Percentiles rank a stretch among this genome's conserved stretches.
phyloP scores from a whole-genome alignment of 2,113 vertebrate species.

The Heterotilapia buettikoferi region DNA sequence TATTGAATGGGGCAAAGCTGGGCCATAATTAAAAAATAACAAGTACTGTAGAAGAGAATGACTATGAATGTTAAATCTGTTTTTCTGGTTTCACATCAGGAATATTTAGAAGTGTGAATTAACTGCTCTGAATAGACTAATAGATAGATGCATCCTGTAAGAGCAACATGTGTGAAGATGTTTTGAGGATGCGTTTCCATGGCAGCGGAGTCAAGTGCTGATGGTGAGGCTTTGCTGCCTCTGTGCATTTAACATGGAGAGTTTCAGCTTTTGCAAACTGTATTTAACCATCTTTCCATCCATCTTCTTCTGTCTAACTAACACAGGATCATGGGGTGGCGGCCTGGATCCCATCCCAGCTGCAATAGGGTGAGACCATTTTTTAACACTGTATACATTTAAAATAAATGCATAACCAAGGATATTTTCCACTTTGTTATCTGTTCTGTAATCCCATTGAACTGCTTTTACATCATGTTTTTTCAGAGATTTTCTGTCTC shows the following conservation, averaged over 20 bases:
- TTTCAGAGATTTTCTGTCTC: not conserved
- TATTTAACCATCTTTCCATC: not conserved
- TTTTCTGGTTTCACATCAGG: not conserved
- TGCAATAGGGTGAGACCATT: not conserved
- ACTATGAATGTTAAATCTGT: not conserved
- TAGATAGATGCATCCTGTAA: not conserved
- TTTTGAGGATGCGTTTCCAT: conserved; percentile 7
- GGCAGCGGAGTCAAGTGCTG: not conserved
- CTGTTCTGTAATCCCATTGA: conserved; percentile 2
- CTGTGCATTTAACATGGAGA: not conserved
- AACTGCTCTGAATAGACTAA: not conserved
- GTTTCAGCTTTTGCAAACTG: not conserved
- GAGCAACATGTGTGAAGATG: not conserved
- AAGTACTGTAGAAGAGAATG: not conserved
- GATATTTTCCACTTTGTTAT: not conserved
- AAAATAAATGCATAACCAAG: not conserved
- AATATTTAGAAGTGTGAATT: not conserved
- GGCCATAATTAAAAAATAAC: not conserved
- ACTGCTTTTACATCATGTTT: not conserved
- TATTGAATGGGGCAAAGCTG: not conserved
- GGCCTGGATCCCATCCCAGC: not conserved
- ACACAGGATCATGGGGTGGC: not conserved
- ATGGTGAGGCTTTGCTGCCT: not conserved
- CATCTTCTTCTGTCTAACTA: not conserved
- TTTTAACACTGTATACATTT: not conserved